Percentiles rank a stretch among this genome's conserved stretches.
Evolutionary conservation across 2,113 vertebrate genomes (phyloP).

Genomic region (Lophotis ruficrista): DNA sequence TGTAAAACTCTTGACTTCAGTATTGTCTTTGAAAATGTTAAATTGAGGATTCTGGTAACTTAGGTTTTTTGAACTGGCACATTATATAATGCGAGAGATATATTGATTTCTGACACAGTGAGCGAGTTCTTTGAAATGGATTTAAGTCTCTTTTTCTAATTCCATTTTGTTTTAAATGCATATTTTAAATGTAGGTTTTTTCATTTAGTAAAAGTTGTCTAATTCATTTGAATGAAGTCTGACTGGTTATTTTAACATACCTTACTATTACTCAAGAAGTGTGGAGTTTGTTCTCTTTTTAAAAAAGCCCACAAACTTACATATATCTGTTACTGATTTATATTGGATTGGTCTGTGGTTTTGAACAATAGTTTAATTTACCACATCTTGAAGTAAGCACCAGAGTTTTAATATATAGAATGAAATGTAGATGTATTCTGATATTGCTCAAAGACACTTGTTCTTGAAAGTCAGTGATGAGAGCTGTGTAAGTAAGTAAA

Average conservation of each 20-base stretch:
- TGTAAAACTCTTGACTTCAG: constrained; percentile 78
- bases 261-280: background rate
- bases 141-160: constrained; percentile 77
- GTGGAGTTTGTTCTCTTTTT: background rate
- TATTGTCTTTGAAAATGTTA: constrained; percentile 77
- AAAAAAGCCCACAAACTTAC: background rate
- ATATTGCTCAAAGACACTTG: background rate
- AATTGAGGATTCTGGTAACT: constrained; percentile 75
- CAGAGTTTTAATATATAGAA: background rate
- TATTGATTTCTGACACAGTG: constrained; percentile 77
- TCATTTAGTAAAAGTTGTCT: constrained; percentile 86
- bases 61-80: constrained; percentile 75
- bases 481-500: background rate
- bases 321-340: background rate
- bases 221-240: constrained; percentile 81
- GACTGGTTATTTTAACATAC: constrained; percentile 73
- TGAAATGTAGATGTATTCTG: background rate
- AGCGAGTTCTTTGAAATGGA: constrained; percentile 75
- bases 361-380: background rate
- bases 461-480: background rate
- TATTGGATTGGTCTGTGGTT: background rate
- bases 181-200: constrained; percentile 83
- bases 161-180: constrained; percentile 81
- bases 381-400: background rate
- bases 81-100: constrained; percentile 74